Evolutionary conservation across 2,113 vertebrate species (phyloP), one percentile per base, ranked within the genome.

Genomic region (Coracopsis vasa): DNA sequence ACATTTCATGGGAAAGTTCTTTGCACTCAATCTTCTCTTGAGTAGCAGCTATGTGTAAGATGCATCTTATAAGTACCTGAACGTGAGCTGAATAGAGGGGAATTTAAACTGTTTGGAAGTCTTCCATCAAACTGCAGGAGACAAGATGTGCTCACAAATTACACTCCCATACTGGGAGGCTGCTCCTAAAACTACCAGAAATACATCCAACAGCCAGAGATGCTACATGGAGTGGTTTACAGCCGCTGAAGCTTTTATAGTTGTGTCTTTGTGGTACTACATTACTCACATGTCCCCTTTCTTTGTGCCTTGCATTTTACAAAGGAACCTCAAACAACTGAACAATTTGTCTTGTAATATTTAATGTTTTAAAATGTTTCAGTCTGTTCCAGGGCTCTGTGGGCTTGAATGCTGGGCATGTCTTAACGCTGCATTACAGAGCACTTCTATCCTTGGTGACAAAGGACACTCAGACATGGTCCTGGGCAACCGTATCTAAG

Each of bases 151-250:
- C 71, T 71, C 91, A 39, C 61, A 79, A 54, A 48, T 80, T 33
- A 33, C 72, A 9, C 7, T 62, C 18, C 39, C 53, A 13, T 15
- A 7, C 13, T 4, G 21, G 29, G 80, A 61, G 11, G 53, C 44
- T 65, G 70, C 60, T 79, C 17, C 62, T 47, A 62, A 66, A 4
- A 53, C 64, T 20, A 6, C 28, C 25, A 10, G 37, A 6, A 61
- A 53, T 25, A 33, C 16, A 65, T 4, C 31, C 64, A 7, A 1
- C 11, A 70, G 35, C 50, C 74, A 18, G 35, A 28, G 41, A 47
- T 29, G 6, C 15, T 0, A 1, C 60, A 2, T 6, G 1, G 16
- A 1, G 0, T 25, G 35, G 45, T 78, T 66, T 51, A 20, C 21
- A 25, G 41, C 53, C 19, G 1, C 51, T 3, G 25, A 47, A 25